Base-by-base conservation (phyloP, 2,113 vertebrate species). In the Talpa occidentalis region DNA sequence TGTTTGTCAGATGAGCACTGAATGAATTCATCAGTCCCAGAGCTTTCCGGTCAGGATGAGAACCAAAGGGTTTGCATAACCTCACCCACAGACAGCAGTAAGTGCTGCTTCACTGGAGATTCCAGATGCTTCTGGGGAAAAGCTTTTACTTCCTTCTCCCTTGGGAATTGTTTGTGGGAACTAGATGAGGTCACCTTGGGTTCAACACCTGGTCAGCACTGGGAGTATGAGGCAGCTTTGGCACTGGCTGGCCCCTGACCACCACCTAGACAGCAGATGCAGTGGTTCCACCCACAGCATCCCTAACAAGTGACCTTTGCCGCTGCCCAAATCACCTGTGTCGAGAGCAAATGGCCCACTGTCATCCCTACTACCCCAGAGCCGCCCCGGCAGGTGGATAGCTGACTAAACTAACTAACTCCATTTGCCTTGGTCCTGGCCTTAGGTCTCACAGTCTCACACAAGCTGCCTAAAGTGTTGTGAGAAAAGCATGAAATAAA, bases 101-200 rank as follows among this genome's bases (percentile, higher is more conserved):
- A 85, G 30, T 17, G n/a, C 42, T 35, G 59, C 91, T 91, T 21
- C 81, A 19, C 47, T 59, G 30, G 78, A 40, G 52, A 91, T 86
- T 95, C 74, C 82, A 83, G 52, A 91, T 84, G 81, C 73, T 91
- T 77, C 59, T 40, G 64, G 30, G 62, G 62, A 54, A 54, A 85
- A 32, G 5, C 15, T 66, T 59, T 26, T 16, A 40, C 47, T 94
- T 76, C 59, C 74, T 62, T 56, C 76, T 84, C 84, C 47, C 73
- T 73, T 30, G 77, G 88, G 93, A 95, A 90, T 87, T 87, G 54
- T 79, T 70, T 97, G 82, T 72, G 59, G 56, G 74, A 19, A 70
- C 73, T 91, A 93, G 95, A 89, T 87, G 87, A 52, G 2, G 6
- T 64, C 49, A 52, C 42, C 64, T 78, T 62, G 54, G 78, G 91